These are phyloP conservation scores for Drosophila orena DNA, from an alignment of 1,140 invertebrate genomes.

Conservation along the genomic window DNA sequence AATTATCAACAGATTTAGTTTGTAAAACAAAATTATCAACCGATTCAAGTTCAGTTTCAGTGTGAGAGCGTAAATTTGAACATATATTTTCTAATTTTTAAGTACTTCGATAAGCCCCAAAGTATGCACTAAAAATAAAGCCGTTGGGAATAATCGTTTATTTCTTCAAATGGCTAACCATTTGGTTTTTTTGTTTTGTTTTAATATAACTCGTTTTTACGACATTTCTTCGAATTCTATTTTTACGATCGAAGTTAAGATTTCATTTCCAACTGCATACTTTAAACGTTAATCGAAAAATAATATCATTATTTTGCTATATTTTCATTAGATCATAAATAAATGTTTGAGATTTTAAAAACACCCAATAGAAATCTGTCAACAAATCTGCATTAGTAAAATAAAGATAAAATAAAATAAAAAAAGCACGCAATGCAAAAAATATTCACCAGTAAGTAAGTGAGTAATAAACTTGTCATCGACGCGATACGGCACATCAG, in stretches of 20 bases:
- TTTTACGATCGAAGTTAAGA: too few relatives aligned
- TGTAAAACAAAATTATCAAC: not conserved
- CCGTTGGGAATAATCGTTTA: not conserved
- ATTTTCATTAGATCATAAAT: too few relatives aligned
- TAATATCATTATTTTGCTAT: too few relatives aligned
- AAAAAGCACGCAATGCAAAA: too few relatives aligned
- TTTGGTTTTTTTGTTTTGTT: too few relatives aligned
- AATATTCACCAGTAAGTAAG: not conserved
- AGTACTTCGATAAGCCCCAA: slow-evolving; percentile 26
- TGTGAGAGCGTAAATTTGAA: slow-evolving; percentile 31
- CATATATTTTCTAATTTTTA: slow-evolving; percentile 12
- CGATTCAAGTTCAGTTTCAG: slow-evolving; percentile 15
- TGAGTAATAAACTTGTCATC: slow-evolving; percentile 6
- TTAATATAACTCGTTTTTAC: not conserved
- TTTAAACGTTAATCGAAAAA: too few relatives aligned
- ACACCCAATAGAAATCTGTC: not conserved
- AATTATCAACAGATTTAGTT: not conserved
- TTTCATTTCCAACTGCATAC: too few relatives aligned
- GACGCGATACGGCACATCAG: not conserved
- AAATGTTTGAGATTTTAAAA: not conserved
- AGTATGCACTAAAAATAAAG: slow-evolving; percentile 40
- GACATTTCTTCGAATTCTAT: not conserved
- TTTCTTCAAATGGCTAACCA: not conserved
- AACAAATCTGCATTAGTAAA: not conserved
- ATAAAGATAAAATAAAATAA: not conserved